Evolutionary conservation across 2,888 invertebrate genomes (phyloP).

Genomic region (Aspidiotus destructor): DNA sequence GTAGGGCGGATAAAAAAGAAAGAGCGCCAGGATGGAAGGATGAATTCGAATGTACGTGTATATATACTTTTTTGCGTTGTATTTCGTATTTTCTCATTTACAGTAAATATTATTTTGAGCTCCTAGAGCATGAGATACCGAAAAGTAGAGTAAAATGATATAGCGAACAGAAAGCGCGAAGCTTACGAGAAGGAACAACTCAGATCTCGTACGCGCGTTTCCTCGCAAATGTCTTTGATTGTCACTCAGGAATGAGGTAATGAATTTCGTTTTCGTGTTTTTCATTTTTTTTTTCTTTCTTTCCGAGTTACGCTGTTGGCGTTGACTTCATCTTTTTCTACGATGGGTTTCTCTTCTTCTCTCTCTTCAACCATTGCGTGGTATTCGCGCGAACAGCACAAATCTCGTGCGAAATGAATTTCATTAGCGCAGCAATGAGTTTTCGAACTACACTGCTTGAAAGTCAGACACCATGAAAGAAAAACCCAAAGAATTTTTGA

Average conservation of each 20-base stretch:
- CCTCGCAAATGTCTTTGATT: conserved; percentile 20
- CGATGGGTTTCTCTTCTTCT: neutral
- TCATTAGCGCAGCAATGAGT: conserved; percentile 17
- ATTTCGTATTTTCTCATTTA: too few species aligned
- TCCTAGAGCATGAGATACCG: too few species aligned
- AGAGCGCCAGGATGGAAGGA: too few species aligned
- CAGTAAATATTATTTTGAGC: too few species aligned
- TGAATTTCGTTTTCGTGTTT: conserved; percentile 22
- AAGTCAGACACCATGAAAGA: conserved; percentile 3
- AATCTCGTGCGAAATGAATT: conserved; percentile 23
- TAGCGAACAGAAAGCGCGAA: neutral
- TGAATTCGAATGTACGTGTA: too few species aligned
- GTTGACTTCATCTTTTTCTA: neutral
- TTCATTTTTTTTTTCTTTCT: neutral
- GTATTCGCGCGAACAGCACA: neutral
- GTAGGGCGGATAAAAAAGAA: too few species aligned
- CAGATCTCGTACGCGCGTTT: too few species aligned
- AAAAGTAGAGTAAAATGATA: neutral
- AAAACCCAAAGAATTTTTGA: conserved; percentile 21
- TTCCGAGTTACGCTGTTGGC: neutral
- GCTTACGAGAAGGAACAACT: too few species aligned
- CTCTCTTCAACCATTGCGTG: too few species aligned
- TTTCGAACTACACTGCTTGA: conserved; percentile 2
- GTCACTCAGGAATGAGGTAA: conserved; percentile 29
- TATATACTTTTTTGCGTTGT: too few species aligned